Conservation (phyloP, 2,797 vertebrate species). For the Protonibea diacanthus region DNA sequence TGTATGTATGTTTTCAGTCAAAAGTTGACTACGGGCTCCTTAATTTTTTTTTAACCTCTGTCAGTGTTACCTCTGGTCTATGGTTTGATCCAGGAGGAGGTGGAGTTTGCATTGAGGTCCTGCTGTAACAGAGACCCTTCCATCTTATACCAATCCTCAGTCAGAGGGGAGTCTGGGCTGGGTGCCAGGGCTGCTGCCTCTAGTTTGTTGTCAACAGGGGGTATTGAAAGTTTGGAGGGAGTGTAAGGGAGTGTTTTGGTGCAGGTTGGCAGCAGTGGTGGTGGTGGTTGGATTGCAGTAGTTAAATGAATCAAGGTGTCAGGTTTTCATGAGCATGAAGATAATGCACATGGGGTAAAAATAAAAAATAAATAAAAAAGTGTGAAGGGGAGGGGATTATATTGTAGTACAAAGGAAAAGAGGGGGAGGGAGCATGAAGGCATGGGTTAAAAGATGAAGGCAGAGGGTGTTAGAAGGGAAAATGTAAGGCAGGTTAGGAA, state of each 20-base stretch:
- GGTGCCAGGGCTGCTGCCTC: constrained; percentile 86
- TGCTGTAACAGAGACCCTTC: constrained; percentile 90
- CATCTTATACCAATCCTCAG: constrained; percentile 90
- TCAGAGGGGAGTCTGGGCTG: constrained; percentile 88
- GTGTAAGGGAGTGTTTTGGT: constrained; percentile 81
- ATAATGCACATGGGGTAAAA: constrained; percentile 55
- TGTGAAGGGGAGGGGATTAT: neutral
- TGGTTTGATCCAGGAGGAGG: constrained; percentile 93
- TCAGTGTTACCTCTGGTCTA: constrained; percentile 86
- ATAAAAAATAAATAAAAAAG: neutral
- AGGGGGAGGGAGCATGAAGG: constrained; percentile 1
- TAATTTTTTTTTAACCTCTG: constrained; percentile 24
- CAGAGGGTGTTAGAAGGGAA: constrained; percentile 28
- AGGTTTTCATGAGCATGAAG: constrained; percentile 69
- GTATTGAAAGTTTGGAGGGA: constrained; percentile 78
- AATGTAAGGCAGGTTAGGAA: constrained; percentile 34
- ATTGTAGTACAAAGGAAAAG: constrained; percentile 46
- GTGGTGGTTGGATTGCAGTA: constrained; percentile 76
- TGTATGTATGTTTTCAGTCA: constrained; percentile 24
- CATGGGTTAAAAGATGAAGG: constrained; percentile 31
- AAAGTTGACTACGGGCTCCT: constrained; percentile 42
- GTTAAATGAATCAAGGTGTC: constrained; percentile 72
- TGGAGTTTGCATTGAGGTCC: constrained; percentile 93
- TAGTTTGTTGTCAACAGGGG: constrained; percentile 81
- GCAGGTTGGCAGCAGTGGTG: constrained; percentile 77